Conservation (phyloP, 2,888 invertebrate genomes). For the Caenorhabditis zanzibari region DNA sequence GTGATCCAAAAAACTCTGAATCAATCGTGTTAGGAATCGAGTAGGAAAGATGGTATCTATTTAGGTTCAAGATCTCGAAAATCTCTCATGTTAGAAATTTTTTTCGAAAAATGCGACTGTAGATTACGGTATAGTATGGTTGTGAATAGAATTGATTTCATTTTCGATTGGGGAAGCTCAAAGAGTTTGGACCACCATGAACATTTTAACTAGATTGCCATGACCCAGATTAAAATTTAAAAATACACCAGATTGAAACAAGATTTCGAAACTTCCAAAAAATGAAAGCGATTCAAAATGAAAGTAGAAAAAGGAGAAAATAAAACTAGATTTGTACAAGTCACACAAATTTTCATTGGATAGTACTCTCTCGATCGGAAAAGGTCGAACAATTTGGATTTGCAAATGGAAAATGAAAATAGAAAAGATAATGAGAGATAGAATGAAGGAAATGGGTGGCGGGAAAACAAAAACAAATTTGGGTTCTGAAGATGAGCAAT, state of each 20-base stretch:
- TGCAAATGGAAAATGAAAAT: background rate
- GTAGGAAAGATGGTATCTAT: too few relatives aligned
- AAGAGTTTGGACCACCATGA: too few relatives aligned
- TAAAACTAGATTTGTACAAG: conserved; percentile 30
- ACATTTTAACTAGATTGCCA: too few relatives aligned
- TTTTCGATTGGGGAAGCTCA: too few relatives aligned
- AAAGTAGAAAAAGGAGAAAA: background rate
- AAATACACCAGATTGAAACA: background rate
- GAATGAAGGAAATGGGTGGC: background rate
- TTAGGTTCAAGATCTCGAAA: too few relatives aligned
- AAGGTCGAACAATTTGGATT: conserved; percentile 8
- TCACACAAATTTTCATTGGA: conserved; percentile 1
- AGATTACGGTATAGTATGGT: too few relatives aligned
- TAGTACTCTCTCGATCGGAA: background rate
- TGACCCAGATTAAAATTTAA: background rate
- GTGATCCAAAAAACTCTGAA: too few relatives aligned
- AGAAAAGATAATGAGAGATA: background rate
- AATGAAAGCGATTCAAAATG: background rate
- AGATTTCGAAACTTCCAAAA: conserved; percentile 1
- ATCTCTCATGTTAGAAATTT: too few relatives aligned
- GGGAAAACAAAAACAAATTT: background rate
- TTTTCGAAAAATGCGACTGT: too few relatives aligned
- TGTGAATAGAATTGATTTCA: too few relatives aligned
- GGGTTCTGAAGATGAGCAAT: too few relatives aligned
- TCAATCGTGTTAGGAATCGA: too few relatives aligned